phyloP scores from a whole-genome alignment of 2,113 vertebrate species.

The Prochilodus magdalenae region DNA sequence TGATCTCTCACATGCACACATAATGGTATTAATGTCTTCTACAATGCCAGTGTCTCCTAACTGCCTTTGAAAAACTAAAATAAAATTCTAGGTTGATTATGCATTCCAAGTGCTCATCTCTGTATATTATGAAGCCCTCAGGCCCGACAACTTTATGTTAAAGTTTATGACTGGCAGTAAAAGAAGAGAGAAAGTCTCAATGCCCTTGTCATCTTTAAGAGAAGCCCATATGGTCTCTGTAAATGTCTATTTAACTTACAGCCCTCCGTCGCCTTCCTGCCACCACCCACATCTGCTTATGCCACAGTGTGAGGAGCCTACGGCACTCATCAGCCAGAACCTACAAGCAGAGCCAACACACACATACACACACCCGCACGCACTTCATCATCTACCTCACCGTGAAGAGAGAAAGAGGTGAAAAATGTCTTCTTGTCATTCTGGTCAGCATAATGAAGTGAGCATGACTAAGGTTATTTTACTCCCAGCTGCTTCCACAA shows the following conservation, averaged over 20 bases:
- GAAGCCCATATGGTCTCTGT: constrained; percentile 1
- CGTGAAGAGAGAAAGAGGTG: neutral
- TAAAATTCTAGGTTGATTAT: neutral
- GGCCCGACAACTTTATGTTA: constrained; percentile 15
- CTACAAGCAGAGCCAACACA: neutral
- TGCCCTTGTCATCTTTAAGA: constrained; percentile 19
- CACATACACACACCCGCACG: neutral
- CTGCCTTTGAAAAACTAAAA: neutral
- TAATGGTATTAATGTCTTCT: neutral
- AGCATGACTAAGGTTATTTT: neutral
- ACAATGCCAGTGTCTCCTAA: neutral
- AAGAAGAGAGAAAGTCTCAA: constrained; percentile 6
- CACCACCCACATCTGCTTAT: constrained; percentile 7
- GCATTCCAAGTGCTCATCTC: constrained; percentile 1
- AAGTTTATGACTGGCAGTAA: constrained; percentile 21
- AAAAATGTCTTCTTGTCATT: neutral
- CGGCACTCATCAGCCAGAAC: constrained; percentile 14
- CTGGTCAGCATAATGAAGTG: neutral
- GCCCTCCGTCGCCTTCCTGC: neutral
- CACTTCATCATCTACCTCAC: neutral
- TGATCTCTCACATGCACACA: neutral
- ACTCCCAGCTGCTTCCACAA: neutral
- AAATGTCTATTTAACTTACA: constrained; percentile 23
- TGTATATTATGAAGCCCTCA: neutral
- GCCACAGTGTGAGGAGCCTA: neutral